Conservation (phyloP, 2,113 vertebrate species). For the Brienomyrus longianalis region DNA sequence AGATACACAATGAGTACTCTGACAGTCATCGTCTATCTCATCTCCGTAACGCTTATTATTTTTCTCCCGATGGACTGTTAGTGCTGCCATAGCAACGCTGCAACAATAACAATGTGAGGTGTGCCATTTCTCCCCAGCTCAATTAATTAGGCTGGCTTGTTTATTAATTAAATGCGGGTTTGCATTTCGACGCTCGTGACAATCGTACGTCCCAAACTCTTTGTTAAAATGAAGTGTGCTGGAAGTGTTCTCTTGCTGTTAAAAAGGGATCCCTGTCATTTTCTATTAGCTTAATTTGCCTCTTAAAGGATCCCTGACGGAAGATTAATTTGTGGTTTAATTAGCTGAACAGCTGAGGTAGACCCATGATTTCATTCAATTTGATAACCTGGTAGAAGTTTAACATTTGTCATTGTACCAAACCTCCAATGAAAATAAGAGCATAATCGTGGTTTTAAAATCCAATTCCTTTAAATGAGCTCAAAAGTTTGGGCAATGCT, state of each 20-base stretch:
- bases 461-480: background rate
- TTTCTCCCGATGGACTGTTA: background rate
- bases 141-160: constrained; percentile 8
- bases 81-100: background rate
- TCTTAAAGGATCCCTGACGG: background rate
- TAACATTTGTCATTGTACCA: background rate
- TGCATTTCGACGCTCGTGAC: background rate
- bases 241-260: background rate
- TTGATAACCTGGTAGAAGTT: background rate
- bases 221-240: background rate
- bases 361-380: background rate
- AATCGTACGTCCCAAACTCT: background rate
- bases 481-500: background rate
- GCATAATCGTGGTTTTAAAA: background rate
- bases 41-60: background rate
- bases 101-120: background rate
- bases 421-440: background rate
- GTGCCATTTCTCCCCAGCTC: background rate
- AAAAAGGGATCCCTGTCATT: background rate
- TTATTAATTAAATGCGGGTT: constrained; percentile 8
- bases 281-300: background rate
- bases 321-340: background rate
- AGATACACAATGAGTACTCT: background rate
- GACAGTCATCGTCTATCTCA: background rate
- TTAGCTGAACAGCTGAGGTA: background rate